Evolutionary conservation across 1,140 invertebrate genomes (phyloP).

Genomic region (Archivesica marissinica): DNA sequence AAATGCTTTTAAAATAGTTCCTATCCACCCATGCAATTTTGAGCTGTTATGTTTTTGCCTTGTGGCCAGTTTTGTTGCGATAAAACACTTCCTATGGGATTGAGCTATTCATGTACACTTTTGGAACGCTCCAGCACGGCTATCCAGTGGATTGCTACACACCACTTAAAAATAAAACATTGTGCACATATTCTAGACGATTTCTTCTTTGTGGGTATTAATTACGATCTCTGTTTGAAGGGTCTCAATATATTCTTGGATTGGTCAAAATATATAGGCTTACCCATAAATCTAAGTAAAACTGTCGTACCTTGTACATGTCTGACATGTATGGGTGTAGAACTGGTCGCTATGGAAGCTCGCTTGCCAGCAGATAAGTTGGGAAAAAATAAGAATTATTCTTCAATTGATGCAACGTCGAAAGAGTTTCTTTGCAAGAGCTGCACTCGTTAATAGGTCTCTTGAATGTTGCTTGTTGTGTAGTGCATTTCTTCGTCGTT

Average conservation of each 20-base stretch:
- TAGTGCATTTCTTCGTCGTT: conserved; percentile 52
- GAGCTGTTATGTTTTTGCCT: conserved; percentile 54
- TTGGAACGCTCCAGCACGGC: conserved; percentile 57
- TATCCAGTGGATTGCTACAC: background rate
- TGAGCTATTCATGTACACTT: conserved; percentile 39
- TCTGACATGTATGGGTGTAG: conserved; percentile 56
- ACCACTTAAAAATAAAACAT: background rate
- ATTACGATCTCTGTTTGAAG: conserved; percentile 1
- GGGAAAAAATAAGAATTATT: conserved; percentile 20
- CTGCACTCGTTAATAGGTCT: conserved; percentile 55
- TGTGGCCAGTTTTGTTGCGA: conserved; percentile 54
- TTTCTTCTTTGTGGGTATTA: conserved; percentile 59
- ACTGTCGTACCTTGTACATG: conserved; percentile 40
- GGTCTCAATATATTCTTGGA: conserved; percentile 28
- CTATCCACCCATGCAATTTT: conserved; percentile 15
- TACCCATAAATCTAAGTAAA: conserved; percentile 56
- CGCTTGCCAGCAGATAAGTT: conserved; percentile 53
- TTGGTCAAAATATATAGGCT: background rate
- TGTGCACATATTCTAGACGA: conserved; percentile 64
- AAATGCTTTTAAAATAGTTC: conserved; percentile 51
- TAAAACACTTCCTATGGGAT: conserved; percentile 61
- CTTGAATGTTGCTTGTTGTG: conserved; percentile 59
- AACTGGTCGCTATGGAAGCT: conserved; percentile 45
- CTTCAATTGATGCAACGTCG: background rate
- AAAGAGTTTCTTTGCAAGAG: conserved; percentile 36